phyloP scores from a whole-genome alignment of 2,113 vertebrate genomes.

The Mungos mungo region DNA sequence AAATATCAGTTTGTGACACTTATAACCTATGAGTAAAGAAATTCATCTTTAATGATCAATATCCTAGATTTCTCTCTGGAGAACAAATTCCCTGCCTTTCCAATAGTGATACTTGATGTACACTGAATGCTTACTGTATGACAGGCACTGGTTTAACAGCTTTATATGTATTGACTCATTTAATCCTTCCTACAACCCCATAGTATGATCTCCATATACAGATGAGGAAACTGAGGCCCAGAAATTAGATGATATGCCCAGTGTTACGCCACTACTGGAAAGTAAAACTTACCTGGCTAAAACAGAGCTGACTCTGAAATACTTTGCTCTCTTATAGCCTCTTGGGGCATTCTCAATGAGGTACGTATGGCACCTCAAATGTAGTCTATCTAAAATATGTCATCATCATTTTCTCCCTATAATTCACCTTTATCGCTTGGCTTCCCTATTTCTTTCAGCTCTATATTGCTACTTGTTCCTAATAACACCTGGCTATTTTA shows the following conservation, averaged over 20 bases:
- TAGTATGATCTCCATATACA: neutral
- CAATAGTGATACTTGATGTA: neutral
- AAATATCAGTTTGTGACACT: neutral
- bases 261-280: neutral
- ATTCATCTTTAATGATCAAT: neutral
- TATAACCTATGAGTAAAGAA: neutral
- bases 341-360: neutral
- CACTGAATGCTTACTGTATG: neutral
- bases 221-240: neutral
- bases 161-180: neutral
- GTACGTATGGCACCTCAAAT: neutral
- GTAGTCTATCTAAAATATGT: neutral
- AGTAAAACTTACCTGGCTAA: neutral
- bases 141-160: neutral
- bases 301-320: neutral
- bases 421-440: neutral
- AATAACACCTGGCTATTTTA: neutral
- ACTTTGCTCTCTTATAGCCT: neutral
- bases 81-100: neutral
- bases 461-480: neutral
- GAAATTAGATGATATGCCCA: neutral
- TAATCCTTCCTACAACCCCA: neutral
- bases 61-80: neutral
- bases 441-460: neutral
- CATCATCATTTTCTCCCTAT: neutral